Evolutionary conservation across 2,797 vertebrate genomes (phyloP), one percentile per base, ranked within the genome.

Genomic region (Knipowitschia caucasica): DNA sequence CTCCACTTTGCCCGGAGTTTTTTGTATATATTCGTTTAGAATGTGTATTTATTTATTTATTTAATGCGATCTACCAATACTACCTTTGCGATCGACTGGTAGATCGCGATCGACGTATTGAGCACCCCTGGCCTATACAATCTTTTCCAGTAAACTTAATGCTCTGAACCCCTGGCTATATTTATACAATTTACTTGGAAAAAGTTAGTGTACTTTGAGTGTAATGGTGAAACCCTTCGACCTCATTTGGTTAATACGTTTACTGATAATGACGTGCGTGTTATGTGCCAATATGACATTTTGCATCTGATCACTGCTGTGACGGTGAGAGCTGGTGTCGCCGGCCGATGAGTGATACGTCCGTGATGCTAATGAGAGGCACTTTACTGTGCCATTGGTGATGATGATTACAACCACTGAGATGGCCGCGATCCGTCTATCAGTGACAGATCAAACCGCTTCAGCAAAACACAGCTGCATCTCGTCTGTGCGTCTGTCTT

Each of bases 361-460:
- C 75, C 73, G 80, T 81, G 81, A 73, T 62, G 59, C 64, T 78
- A 63, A 80, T 88, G 82, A 84, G 78, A 65, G 78, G 85, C 85
- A 81, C 77, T 86, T 86, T 77, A 78, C 71, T 64, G 67, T 71
- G 77, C 80, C 70, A 80, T 80, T 86, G 81, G 76, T 85, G 82
- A 79, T 71, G 73, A 80, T 86, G 73, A 86, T 86, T 74, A 72
- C 60, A 39, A 64, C 52, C 49, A 58, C 62, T 64, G 67, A 72
- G 64, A 67, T 74, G 54, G n/a, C n/a, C n/a, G 62, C 71, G 61
- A 56, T 62, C 24, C 60, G 74, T 77, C 76, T 67, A 76, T 84
- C 81, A 83, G 61, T 79, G 79, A 64, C 14, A 59, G 64, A 80
- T 81, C 62, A 71, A 82, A 71, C 62, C 57, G 51, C 71, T 69